Base-by-base conservation (phyloP, 1,140 invertebrate genomes). In the Uloborus diversus region DNA sequence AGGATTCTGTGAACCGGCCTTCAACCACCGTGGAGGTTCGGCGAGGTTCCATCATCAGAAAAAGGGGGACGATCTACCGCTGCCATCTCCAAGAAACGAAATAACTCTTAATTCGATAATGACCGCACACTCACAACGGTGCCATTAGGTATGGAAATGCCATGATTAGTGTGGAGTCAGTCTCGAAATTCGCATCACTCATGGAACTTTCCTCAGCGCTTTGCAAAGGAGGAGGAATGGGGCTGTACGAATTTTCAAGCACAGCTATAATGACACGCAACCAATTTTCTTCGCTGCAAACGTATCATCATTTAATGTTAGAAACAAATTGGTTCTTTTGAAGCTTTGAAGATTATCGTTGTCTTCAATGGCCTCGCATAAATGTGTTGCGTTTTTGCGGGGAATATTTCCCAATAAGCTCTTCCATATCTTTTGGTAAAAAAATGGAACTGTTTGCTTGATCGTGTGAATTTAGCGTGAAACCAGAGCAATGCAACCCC, bases 111-210 rank as follows among this genome's bases (percentile, higher is more conserved):
- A 64, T 64, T 64, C 33, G 61, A 33, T 64, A 64, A 64, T 64
- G 61, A 37, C 61, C 35, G 32, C 61, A 35, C 32, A 20, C n/a
- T 25, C 28, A n/a, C 33, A 32, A 20, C 33, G 61, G 61, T 64
- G 61, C 61, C 61, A 64, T 64, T 64, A 37, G 61, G 35, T 64
- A 64, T 64, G 61, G 33, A 37, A 64, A 64, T 64, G 61, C 61
- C 35, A 23, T 13, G 1, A 37, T 64, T 64, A 64, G 13, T 14
- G 23, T n/a, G n/a, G n/a, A n/a, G n/a, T n/a, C n/a, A n/a, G n/a
- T 42, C 37, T 23, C 20, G 32, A 13, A 23, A 64, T n/a, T 42
- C 61, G 61, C 61, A 64, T 64, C 61, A 35, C 33, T 64, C 61
- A 64, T 35, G 42, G n/a, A n/a, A n/a, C n/a, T n/a, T n/a, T n/a